phyloP scores from a whole-genome alignment of 1,140 invertebrate genomes.

The Diuraphis noxia region DNA sequence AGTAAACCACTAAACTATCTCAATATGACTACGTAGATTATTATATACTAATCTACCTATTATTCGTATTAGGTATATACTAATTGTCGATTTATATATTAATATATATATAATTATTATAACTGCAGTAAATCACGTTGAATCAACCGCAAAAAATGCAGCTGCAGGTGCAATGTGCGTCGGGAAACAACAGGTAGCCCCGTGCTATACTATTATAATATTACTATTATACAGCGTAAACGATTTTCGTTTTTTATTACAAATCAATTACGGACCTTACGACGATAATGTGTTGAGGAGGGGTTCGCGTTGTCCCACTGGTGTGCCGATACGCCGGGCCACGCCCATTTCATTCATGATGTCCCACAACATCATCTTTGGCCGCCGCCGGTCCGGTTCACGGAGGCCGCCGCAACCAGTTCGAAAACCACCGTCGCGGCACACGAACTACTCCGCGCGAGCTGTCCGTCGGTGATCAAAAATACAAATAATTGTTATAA shows the following conservation, averaged over 20 bases:
- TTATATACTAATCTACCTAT: no score
- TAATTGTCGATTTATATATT: no score
- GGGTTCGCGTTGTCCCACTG: conserved; percentile 42
- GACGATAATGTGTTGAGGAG: neutral
- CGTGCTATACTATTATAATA: neutral
- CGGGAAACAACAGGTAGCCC: conserved; percentile 9
- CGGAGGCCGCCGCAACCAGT: conserved; percentile 33
- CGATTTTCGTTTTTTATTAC: neutral
- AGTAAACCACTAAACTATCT: no score
- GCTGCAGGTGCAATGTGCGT: no score
- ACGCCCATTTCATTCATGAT: conserved; percentile 47
- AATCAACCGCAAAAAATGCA: neutral
- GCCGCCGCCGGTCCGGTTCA: neutral
- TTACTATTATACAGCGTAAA: neutral
- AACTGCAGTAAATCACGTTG: neutral
- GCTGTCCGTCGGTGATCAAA: no score
- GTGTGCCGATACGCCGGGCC: conserved; percentile 2
- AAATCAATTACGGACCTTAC: conserved; percentile 10
- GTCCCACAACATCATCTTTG: neutral
- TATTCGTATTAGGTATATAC: no score
- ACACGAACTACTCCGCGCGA: neutral
- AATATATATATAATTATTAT: no score
- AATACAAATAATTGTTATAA: neutral
- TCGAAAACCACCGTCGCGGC: conserved; percentile 36
- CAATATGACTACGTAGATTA: no score